Conservation (phyloP, 2,797 vertebrate species). For the Oryzias sinensis region DNA sequence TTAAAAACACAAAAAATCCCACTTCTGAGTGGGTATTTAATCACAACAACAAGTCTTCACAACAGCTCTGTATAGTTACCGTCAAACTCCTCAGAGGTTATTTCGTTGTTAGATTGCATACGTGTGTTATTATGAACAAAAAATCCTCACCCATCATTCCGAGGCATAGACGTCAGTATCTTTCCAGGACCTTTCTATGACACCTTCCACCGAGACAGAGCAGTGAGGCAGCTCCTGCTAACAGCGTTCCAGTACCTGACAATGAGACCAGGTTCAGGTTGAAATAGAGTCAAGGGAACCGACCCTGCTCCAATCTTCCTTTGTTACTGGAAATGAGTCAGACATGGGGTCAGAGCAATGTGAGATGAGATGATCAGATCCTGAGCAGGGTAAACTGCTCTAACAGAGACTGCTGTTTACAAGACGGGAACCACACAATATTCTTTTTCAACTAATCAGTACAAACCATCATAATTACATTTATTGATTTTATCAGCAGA, state of each 20-base stretch:
- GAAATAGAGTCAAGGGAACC: constrained; percentile 59
- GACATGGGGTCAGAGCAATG: constrained; percentile 70
- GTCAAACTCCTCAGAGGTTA: constrained; percentile 17
- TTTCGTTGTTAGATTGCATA: constrained; percentile 37
- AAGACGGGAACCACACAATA: constrained; percentile 34
- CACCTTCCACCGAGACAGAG: constrained; percentile 80
- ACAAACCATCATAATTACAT: constrained; percentile 29
- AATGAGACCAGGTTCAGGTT: constrained; percentile 76
- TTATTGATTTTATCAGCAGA: constrained; percentile 27
- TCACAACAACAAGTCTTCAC: too few species aligned
- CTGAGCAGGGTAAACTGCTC: constrained; percentile 62
- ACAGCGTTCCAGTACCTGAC: constrained; percentile 79
- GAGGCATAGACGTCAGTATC: constrained; percentile 69
- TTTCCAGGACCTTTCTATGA: constrained; percentile 76
- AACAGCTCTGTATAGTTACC: not conserved
- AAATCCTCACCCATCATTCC: constrained; percentile 75
- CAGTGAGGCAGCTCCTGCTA: constrained; percentile 78
- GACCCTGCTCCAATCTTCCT: constrained; percentile 50
- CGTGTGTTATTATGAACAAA: constrained; percentile 65
- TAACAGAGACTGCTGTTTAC: constrained; percentile 43
- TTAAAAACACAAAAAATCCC: too few species aligned
- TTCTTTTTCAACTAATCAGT: constrained; percentile 36
- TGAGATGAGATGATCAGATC: constrained; percentile 75
- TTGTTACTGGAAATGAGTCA: constrained; percentile 62
- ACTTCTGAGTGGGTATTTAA: too few species aligned